Evolutionary conservation across 1,140 invertebrate species (phyloP).

Genomic region (Drosophila sulfurigaster): DNA sequence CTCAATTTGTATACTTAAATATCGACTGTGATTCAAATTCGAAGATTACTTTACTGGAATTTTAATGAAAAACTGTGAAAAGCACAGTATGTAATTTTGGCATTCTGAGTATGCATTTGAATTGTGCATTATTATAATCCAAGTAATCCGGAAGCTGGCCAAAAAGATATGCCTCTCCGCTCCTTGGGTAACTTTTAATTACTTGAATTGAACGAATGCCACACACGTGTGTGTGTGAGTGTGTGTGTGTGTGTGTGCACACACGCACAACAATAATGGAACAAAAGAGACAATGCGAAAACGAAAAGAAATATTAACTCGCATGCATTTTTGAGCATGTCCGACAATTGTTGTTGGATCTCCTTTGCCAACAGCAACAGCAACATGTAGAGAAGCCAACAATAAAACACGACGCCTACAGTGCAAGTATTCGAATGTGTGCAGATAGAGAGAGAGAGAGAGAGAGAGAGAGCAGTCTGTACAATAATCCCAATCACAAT

Average conservation of each 20-base stretch:
- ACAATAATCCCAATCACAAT: slow-evolving; percentile 74
- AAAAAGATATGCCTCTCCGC: slow-evolving; percentile 7
- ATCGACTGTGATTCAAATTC: no score
- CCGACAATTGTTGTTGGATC: slow-evolving; percentile 33
- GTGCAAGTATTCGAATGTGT: slow-evolving; percentile 6
- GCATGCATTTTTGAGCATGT: slow-evolving; percentile 39
- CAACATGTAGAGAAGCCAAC: not conserved
- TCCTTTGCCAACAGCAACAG: slow-evolving; percentile 13
- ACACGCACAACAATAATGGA: slow-evolving; percentile 1
- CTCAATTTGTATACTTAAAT: no score
- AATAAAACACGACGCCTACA: slow-evolving; percentile 9
- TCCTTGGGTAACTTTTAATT: slow-evolving; percentile 16
- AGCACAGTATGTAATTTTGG: not conserved
- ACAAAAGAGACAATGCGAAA: slow-evolving; percentile 3
- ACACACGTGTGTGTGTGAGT: no score
- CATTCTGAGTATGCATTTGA: not conserved
- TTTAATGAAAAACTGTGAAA: not conserved
- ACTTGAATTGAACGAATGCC: slow-evolving; percentile 17
- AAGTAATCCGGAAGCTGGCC: slow-evolving; percentile 23
- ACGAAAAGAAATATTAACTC: slow-evolving; percentile 8
- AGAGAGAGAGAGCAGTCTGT: slow-evolving; percentile 24
- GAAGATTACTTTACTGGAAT: no score
- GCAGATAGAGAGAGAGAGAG: slow-evolving; percentile 1
- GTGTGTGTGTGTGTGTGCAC: no score
- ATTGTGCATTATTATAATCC: slow-evolving; percentile 21